Percentiles rank a stretch among this genome's conserved stretches.
Evolutionary conservation across 92 coral and sea anemone species (phyloP).

Genomic region (Desmophyllum pertusum): DNA sequence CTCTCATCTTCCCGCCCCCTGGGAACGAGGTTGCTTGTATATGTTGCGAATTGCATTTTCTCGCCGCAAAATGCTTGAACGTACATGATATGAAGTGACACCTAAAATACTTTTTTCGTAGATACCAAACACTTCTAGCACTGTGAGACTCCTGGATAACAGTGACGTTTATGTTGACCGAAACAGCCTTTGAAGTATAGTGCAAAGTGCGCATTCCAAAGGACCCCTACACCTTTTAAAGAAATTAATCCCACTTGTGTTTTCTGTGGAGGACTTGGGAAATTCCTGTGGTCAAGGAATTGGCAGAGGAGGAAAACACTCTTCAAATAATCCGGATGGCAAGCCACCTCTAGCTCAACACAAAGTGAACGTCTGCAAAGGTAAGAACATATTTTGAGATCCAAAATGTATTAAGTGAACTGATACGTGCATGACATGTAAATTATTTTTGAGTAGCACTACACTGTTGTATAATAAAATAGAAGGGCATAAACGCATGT

Average conservation of each 20-base stretch:
- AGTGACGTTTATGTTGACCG: slow-evolving; percentile 31
- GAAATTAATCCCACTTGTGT: slow-evolving; percentile 44
- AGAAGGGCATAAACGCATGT: too few species aligned
- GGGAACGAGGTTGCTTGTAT: too few species aligned
- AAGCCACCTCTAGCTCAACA: slow-evolving; percentile 17
- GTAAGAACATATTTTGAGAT: neutral
- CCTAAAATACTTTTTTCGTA: neutral
- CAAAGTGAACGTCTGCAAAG: slow-evolving; percentile 28
- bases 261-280: slow-evolving; percentile 30
- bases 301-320: neutral
- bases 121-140: neutral
- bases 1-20: too few species aligned
- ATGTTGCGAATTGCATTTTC: too few species aligned
- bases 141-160: slow-evolving; percentile 21
- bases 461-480: too few species aligned
- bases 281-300: slow-evolving; percentile 47
- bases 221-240: slow-evolving; percentile 38
- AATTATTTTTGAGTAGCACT: too few species aligned
- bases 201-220: slow-evolving; percentile 35
- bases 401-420: too few species aligned
- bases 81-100: neutral
- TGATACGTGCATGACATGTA: too few species aligned
- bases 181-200: slow-evolving; percentile 18
- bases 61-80: too few species aligned
- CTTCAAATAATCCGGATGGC: slow-evolving; percentile 19